Base-by-base conservation (phyloP, 1,140 invertebrate genomes). In the Radopholus similis region DNA sequence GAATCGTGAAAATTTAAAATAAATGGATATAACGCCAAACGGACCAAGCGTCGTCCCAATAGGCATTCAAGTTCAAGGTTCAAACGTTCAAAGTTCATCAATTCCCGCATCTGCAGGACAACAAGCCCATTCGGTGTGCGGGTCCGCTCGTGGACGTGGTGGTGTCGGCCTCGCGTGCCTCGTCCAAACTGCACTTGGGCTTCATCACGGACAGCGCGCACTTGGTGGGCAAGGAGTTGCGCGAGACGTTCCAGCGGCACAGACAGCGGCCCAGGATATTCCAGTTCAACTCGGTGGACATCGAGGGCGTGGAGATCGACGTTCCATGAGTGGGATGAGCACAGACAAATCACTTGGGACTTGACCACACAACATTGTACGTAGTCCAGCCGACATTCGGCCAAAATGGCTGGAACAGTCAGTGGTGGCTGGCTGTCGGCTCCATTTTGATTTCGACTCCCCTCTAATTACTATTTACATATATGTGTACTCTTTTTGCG, bases 201-300 rank as follows among this genome's bases (percentile, higher is more conserved):
- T 11, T 62, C 47, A 11, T 62, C 21, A 62, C 59, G 32, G 59
- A 42, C 30, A 42, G 49, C 35, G 40, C 59, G 18, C 37, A 62
- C 23, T 11, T 26, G 70, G 57, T 74, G 30, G 55, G 67, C 58
- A 37, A 72, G 53, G 54, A 70, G 49, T 55, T 74, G 26, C 59
- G 62, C 26, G 72, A 74, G 38, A 67, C 64, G n/a, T 74, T 73
- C 44, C 32, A 65, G 9, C 76, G 71, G 47, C 73, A 75, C 59
- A 51, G 73, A 44, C 73, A 73, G 35, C 71, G 75, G 40, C 73
- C 73, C 2, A 75, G 71, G 59, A 75, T 75, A 54, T 75, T 74
- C 64, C 73, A 75, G 64, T 75, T 75, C 58, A 75, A 75, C 42
- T 75, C 73, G 4, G 73, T 75, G 2, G 68, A 70, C 70, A 44